Base-by-base conservation (phyloP, 2,797 vertebrate genomes). In the Pipistrellus kuhlii region DNA sequence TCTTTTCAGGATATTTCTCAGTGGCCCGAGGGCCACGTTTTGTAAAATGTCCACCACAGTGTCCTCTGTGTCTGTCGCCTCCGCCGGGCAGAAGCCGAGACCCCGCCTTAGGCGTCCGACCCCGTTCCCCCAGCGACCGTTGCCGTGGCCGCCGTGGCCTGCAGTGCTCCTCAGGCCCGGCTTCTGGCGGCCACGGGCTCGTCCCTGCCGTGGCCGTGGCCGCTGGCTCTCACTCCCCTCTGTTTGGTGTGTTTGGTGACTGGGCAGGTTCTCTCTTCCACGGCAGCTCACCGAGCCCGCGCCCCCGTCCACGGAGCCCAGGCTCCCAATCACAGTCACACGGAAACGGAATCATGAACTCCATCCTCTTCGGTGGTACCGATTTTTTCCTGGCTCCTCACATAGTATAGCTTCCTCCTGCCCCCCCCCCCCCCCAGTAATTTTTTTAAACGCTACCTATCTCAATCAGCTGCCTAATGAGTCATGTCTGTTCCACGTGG, bases 381-480 rank as follows among this genome's bases (percentile, higher is more conserved):
- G 82, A 90, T 89, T 95, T 80, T 48, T 87, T 82, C 96, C 96
- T 91, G 85, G 73, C 85, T 92, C 68, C 59, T 78, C 27, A 20
- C 90, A 17, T 82, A 13, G 91, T 95, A 17, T 82, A 13, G 91
- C 95, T 97, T 96, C 57, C 55, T 1, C 1, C 53, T 3, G 46
- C 21, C 5, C 4, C 2, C 23, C 11, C 10, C 57, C 1, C 18
- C 9, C 6, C 77, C 66, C 86, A 97, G 88, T 91, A 96, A 96
- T 97, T 97, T 97, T 98, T 98, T 98, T 98, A 98, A 96, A 97
- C 98, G 97, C 98, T 98, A 98, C 98, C 98, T 98, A 98, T 97
- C 97, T 98, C 97, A 96, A 97, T 98, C 97, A 98, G 98, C 98
- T 98, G 98, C 98, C 98, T 98, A 94, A 98, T 98, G 98, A 96